Percentiles rank a stretch among this genome's conserved stretches.
phyloP scores from a whole-genome alignment of 2,797 vertebrate species.

The Masticophis lateralis region DNA sequence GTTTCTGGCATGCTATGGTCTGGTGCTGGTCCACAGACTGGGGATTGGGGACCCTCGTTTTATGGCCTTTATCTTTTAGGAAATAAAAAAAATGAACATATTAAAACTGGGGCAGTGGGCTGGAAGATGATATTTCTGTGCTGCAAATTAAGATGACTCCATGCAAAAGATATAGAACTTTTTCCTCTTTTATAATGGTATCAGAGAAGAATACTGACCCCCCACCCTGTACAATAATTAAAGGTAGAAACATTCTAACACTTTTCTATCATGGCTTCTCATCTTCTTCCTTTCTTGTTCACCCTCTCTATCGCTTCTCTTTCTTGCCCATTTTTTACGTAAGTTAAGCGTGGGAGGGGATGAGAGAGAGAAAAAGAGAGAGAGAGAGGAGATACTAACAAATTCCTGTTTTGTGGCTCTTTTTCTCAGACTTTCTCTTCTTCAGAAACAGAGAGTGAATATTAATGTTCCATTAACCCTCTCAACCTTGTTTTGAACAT shows the following conservation, averaged over 20 bases:
- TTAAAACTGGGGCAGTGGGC: not conserved
- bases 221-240: not conserved
- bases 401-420: not conserved
- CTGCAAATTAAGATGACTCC: not conserved
- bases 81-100: not conserved
- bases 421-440: not conserved
- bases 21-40: too few species aligned
- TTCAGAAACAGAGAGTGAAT: not conserved
- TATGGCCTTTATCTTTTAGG: not conserved
- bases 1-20: too few species aligned
- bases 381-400: not conserved
- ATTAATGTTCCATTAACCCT: not conserved
- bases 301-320: not conserved
- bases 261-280: not conserved
- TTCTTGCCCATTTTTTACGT: not conserved
- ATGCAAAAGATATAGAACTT: not conserved
- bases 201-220: not conserved
- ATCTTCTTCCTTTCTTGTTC: not conserved
- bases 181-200: not conserved
- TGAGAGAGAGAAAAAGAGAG: not conserved
- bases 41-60: not conserved
- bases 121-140: not conserved
- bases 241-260: not conserved
- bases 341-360: not conserved
- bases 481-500: not conserved